Evolutionary conservation across 2,888 invertebrate species (phyloP), one percentile per base, ranked within the genome.

Genomic region (Chrysolina oricalcia): DNA sequence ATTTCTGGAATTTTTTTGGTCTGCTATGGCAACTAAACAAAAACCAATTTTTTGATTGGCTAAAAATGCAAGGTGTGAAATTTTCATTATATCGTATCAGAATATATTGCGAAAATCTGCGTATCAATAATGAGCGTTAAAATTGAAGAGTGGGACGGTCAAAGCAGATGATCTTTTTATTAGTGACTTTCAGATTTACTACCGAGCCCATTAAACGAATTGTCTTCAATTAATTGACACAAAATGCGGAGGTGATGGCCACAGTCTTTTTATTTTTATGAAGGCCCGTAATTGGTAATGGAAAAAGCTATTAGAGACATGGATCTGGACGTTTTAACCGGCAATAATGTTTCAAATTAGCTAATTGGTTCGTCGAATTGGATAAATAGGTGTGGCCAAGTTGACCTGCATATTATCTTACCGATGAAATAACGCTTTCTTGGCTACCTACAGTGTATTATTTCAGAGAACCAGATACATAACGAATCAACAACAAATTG

Each of bases 301-400:
- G 13, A 4, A 53, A 53, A 10, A 53, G 53, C 21, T 21, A 53
- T 21, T 53, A 21, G 4, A 53, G 53, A 53, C 21, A 53, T 53
- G 53, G 19, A 53, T 19, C 13, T 53, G 4, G 15, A 19, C 19
- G 53, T 21, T 53, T 53, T 11, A 53, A 13, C 13, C 19, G 13
- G 53, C 21, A 53, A 21, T 53, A 21, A 53, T 53, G 19, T 53
- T 19, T 53, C 53, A 53, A 21, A 53, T 53, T 13, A 53, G 53
- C 53, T 53, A 53, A 53, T 53, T 53, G 53, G 21, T 21, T 53
- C 53, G 11, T 13, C 21, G 53, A 53, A 53, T 53, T 53, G 21
- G 15, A 53, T 53, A 53, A 6, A 53, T 21, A 53, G 53, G 53
- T 21, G 53, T 53, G 53, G 53, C 13, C 17, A 53, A 21, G 21